Percentiles rank a stretch among this genome's conserved stretches.
Conservation (phyloP, 2,113 vertebrate species). For the Calcarius ornatus region DNA sequence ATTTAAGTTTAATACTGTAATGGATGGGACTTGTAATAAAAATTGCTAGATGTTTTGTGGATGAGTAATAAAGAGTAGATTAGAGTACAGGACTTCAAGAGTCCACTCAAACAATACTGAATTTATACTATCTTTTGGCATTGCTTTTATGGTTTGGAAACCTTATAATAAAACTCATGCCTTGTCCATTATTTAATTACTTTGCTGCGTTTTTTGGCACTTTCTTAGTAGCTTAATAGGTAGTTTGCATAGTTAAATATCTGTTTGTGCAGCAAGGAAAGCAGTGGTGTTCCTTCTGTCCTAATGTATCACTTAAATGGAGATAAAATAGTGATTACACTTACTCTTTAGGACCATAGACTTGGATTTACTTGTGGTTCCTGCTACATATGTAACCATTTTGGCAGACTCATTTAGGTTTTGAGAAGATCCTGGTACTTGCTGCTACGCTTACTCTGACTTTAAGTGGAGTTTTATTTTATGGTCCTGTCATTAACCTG, state of each 20-base stretch:
- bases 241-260: slow-evolving; percentile 63
- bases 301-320: slow-evolving; percentile 63
- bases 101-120: not conserved
- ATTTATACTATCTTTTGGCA: slow-evolving; percentile 23
- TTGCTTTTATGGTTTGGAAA: slow-evolving; percentile 15
- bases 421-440: not conserved
- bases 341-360: slow-evolving; percentile 46
- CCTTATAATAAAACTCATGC: not conserved
- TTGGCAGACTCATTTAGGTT: slow-evolving; percentile 42
- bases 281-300: slow-evolving; percentile 28
- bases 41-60: slow-evolving; percentile 47
- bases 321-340: slow-evolving; percentile 60
- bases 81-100: not conserved
- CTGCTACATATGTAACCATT: slow-evolving; percentile 15
- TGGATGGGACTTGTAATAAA: slow-evolving; percentile 57
- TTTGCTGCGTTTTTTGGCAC: slow-evolving; percentile 22
- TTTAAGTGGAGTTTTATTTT: slow-evolving; percentile 41
- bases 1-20: slow-evolving; percentile 60
- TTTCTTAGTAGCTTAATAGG: slow-evolving; percentile 48
- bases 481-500: slow-evolving; percentile 10
- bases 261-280: slow-evolving; percentile 31
- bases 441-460: not conserved
- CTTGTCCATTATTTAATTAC: slow-evolving; percentile 54
- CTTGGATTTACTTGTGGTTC: slow-evolving; percentile 46
- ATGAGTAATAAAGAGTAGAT: slow-evolving; percentile 42